Percentiles rank a stretch among this genome's conserved stretches.
phyloP scores from a whole-genome alignment of 2,113 vertebrate species.

The Chauna torquata region DNA sequence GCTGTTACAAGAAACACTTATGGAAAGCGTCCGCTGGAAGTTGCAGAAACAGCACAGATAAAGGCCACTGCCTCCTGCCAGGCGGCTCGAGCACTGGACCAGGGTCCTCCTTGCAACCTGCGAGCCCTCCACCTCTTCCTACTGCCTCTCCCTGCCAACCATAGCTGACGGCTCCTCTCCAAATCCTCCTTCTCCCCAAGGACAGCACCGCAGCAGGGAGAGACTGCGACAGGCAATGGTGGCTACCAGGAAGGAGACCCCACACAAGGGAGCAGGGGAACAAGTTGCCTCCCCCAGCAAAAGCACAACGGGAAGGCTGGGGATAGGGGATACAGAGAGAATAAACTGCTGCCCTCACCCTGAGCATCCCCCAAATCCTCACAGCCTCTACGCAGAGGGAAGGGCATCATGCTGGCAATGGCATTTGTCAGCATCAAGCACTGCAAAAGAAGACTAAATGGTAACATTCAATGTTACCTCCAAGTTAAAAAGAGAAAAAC shows the following conservation, averaged over 20 bases:
- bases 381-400: rapidly evolving
- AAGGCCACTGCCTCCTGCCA: not conserved
- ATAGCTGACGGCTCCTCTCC: too few species aligned
- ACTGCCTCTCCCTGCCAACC: not conserved
- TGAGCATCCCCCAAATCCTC: not conserved
- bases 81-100: not conserved
- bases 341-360: not conserved
- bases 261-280: not conserved
- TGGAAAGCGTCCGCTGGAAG: not conserved
- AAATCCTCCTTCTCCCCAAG: too few species aligned
- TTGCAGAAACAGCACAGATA: not conserved
- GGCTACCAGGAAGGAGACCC: not conserved
- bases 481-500: not conserved
- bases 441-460: not conserved
- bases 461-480: not conserved
- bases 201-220: too few species aligned
- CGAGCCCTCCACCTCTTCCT: not conserved
- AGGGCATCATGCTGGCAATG: not conserved
- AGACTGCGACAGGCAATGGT: too few species aligned
- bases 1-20: not conserved
- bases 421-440: not conserved
- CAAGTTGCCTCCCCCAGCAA: not conserved
- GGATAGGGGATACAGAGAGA: not conserved
- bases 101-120: too few species aligned
- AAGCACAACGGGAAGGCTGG: not conserved